phyloP scores from a whole-genome alignment of 2,888 invertebrate species.

The Eurytoma californica region DNA sequence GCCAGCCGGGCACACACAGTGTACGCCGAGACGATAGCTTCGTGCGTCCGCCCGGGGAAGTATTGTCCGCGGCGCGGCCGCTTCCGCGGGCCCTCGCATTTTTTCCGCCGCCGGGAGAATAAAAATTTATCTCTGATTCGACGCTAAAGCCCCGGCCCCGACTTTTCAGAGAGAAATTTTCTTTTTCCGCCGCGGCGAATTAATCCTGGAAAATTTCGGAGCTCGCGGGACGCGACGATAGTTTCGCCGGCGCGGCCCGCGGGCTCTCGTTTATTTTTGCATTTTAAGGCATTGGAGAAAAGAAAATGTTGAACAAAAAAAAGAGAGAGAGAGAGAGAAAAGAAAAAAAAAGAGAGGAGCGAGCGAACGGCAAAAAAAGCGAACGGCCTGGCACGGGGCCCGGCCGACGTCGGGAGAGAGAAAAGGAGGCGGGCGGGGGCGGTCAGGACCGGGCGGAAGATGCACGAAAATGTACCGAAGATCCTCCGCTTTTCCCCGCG shows the following conservation, averaged over 20 bases:
- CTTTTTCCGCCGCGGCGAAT: constrained; percentile 61
- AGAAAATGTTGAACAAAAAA: constrained; percentile 71
- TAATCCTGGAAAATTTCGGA: constrained; percentile 61
- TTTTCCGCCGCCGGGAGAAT: neutral
- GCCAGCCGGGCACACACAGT: constrained; percentile 53
- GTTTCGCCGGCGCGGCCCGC: constrained; percentile 57
- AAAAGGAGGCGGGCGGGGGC: neutral
- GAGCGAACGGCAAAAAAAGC: constrained; percentile 69
- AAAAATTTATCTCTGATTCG: constrained; percentile 66
- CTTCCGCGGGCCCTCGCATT: neutral
- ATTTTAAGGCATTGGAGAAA: constrained; percentile 73
- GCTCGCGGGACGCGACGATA: constrained; percentile 57
- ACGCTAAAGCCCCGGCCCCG: accelerated
- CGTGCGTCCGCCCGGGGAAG: constrained; percentile 59
- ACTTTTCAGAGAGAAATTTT: constrained; percentile 67
- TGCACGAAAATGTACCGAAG: constrained; percentile 70
- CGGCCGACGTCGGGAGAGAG: constrained; percentile 57
- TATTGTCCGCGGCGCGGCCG: constrained; percentile 62
- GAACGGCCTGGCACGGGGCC: constrained; percentile 69
- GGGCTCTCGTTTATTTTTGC: constrained; percentile 71
- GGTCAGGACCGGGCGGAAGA: constrained; percentile 60
- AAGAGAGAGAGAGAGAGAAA: constrained; percentile 21
- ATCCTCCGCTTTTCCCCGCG: constrained; percentile 34
- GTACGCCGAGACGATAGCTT: constrained; percentile 69
- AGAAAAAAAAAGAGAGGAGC: neutral